Conservation (phyloP, 2,797 vertebrate genomes). For the Typhlichthys subterraneus region DNA sequence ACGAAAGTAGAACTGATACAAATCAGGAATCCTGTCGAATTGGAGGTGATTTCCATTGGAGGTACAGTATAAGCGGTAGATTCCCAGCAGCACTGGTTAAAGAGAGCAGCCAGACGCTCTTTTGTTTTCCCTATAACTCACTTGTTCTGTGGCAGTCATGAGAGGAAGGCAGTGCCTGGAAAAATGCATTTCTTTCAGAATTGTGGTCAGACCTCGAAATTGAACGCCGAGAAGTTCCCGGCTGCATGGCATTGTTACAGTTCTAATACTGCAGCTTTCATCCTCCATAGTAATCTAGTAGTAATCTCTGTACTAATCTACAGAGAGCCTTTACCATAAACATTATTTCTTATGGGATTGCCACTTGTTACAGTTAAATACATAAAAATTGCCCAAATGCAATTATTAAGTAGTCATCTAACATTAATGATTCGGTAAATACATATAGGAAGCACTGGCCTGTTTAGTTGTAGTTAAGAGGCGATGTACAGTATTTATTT, state of each 20-base stretch:
- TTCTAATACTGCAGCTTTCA: constrained; percentile 2
- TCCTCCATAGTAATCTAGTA: constrained; percentile 5
- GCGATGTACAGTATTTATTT: too few relatives aligned
- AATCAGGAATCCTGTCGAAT: constrained; percentile 49
- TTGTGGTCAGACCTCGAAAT: constrained; percentile 49
- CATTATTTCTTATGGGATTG: not conserved
- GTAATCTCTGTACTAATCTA: not conserved
- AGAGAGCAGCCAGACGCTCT: constrained; percentile 46
- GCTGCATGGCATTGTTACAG: constrained; percentile 20
- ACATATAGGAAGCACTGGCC: too few relatives aligned
- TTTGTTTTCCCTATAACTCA: constrained; percentile 60
- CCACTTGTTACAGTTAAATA: constrained; percentile 8
- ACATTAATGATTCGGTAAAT: too few relatives aligned
- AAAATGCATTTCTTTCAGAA: constrained; percentile 31
- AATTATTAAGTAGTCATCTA: not conserved
- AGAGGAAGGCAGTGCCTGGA: constrained; percentile 56
- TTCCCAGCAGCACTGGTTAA: constrained; percentile 57
- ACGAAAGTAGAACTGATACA: constrained; percentile 39
- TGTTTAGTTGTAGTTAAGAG: too few relatives aligned
- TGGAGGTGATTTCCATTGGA: constrained; percentile 53
- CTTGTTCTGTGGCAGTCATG: constrained; percentile 45
- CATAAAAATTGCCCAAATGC: not conserved
- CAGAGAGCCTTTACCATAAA: constrained; percentile 9
- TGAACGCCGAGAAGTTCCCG: constrained; percentile 30
- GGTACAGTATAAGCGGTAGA: constrained; percentile 25